A percentile compares a stretch with the other conserved stretches of the same genome.
Conservation (phyloP, 1,140 invertebrate genomes). For the Drosophila leontia region DNA sequence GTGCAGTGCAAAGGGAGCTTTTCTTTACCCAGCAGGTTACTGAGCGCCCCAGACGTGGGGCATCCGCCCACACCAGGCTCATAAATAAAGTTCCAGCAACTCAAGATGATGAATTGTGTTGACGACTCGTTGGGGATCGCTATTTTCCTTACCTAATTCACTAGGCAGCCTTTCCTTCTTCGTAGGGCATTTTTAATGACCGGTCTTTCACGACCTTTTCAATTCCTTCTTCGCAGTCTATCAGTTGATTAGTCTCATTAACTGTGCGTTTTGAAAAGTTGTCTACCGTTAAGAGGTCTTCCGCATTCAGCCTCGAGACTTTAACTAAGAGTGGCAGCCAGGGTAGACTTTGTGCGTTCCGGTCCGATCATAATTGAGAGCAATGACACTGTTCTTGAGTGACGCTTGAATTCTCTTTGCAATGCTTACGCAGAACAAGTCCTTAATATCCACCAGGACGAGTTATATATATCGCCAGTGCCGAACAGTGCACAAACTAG, state of each 20-base stretch:
- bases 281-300: slow-evolving; percentile 27
- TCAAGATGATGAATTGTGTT: slow-evolving; percentile 75
- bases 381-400: neutral
- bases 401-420: slow-evolving; percentile 42
- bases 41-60: neutral
- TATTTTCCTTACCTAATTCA: slow-evolving; percentile 26
- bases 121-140: slow-evolving; percentile 69
- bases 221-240: slow-evolving; percentile 14
- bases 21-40: slow-evolving; percentile 6
- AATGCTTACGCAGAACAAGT: slow-evolving; percentile 40
- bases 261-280: slow-evolving; percentile 38
- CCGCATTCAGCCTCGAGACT: neutral
- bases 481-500: slow-evolving; percentile 62
- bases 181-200: slow-evolving; percentile 6
- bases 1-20: neutral
- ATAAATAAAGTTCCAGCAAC: slow-evolving; percentile 56
- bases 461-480: neutral
- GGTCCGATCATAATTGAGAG: neutral
- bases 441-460: too few relatives aligned
- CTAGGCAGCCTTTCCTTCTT: slow-evolving; percentile 8
- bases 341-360: neutral
- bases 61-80: slow-evolving; percentile 2
- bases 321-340: neutral
- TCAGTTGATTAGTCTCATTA: slow-evolving; percentile 64
- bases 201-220: neutral